phyloP scores from a whole-genome alignment of 2,888 invertebrate species.

The Xestia ashworthii region DNA sequence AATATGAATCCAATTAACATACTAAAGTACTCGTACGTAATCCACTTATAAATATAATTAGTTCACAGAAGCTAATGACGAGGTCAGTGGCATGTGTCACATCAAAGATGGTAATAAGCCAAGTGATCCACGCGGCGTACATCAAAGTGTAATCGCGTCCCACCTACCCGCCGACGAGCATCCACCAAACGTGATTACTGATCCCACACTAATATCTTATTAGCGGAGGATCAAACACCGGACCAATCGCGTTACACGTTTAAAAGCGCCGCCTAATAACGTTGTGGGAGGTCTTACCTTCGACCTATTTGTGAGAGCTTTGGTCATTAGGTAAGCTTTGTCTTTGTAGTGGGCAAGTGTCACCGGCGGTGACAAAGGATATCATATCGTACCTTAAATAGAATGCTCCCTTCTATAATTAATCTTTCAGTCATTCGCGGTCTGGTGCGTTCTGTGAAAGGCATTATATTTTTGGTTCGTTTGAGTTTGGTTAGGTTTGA shows the following conservation, averaged over 20 bases:
- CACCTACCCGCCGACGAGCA: neutral
- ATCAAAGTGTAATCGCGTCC: constrained; percentile 46
- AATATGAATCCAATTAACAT: neutral
- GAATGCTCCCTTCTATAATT: constrained; percentile 25
- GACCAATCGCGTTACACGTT: constrained; percentile 43
- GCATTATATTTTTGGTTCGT: neutral
- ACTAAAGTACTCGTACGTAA: constrained; percentile 9
- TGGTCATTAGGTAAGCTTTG: constrained; percentile 18
- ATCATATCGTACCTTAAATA: constrained; percentile 36
- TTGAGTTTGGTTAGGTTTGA: constrained; percentile 23
- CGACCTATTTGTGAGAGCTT: constrained; percentile 14
- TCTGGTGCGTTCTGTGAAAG: constrained; percentile 23
- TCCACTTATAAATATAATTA: constrained; percentile 27
- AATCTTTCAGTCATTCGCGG: constrained; percentile 24
- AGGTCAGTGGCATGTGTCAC: constrained; percentile 27
- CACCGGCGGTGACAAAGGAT: constrained; percentile 35
- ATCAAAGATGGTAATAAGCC: constrained; percentile 18
- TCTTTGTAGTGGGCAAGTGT: constrained; percentile 15
- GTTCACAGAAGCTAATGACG: constrained; percentile 16
- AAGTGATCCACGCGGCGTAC: constrained; percentile 33
- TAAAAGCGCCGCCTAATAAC: constrained; percentile 48
- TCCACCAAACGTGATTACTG: constrained; percentile 46
- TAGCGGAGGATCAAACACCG: constrained; percentile 59
- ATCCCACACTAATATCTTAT: constrained; percentile 49
- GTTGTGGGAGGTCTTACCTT: constrained; percentile 1